Evolutionary conservation across 1,140 invertebrate species (phyloP), one percentile per base, ranked within the genome.

Genomic region (Hylaeus volcanicus): DNA sequence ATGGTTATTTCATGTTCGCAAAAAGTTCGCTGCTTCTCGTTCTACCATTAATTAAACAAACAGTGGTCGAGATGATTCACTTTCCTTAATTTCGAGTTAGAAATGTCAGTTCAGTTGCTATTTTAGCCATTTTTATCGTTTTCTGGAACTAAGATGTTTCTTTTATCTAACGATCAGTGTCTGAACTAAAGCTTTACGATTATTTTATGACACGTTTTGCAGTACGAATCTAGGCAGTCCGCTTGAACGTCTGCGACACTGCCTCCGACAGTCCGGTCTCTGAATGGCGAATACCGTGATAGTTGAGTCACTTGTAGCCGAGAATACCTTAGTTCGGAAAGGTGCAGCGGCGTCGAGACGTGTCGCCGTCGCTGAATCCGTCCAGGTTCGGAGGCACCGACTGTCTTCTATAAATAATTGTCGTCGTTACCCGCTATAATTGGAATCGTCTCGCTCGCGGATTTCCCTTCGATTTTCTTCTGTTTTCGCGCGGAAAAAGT

Each of bases 371-470:
- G 74, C 45, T 45, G 70, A 86, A 86, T 87, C 71, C 85, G 82
- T 74, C 65, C 73, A 69, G 79, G 26, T 58, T 48, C 79, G 73
- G 53, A 41, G 81, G 78, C 70, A 79, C 51, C 82, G 79, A 84
- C 82, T 78, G 75, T 77, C 55, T 70, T 56, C 55, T 88, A 90
- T 90, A 89, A 89, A 90, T 88, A 88, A 79, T 63, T 41, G 15
- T 37, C 77, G 72, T 79, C 72, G 80, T 84, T 80, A 84, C 70
- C 61, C 68, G 70, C 84, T 89, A 89, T 88, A 88, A 86, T 84
- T 86, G 82, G 84, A 79, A 68, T 15, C 75, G 81, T 69, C 75
- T 70, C 26, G 48, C n/a, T 53, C 2, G 66, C 53, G 74, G 43
- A 71, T 80, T 80, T 51, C 69, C 48, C 15, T 3, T 60, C 68